Base-by-base conservation (phyloP, 2,888 invertebrate species). In the Platycheirus albimanus region DNA sequence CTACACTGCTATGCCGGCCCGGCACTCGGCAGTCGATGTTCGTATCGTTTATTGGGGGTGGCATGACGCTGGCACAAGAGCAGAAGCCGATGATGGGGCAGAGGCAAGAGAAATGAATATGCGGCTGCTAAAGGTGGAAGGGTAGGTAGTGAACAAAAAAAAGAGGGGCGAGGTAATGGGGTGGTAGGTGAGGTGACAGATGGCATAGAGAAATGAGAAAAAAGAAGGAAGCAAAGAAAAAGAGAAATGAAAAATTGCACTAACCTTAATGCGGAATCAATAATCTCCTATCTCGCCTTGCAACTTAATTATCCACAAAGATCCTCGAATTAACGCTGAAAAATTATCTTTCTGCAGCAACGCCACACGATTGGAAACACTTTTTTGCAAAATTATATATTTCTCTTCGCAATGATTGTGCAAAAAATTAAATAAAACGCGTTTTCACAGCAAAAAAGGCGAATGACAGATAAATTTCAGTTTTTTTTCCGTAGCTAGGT, bases 231-330 rank as follows among this genome's bases (percentile, higher is more conserved):
- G 43, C 47, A 58, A 13, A 63, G 19, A 47, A 49, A 17, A 54
- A 56, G 45, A 64, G 49, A 54, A 41, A 63, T 49, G 43, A 19
- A 45, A 61, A 78, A 81, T 77, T 81, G 81, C 77, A 81, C 81
- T 67, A 81, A 81, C 81, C 81, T 81, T 77, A 81, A 81, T 81
- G 81, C 71, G 38, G 77, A 77, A 81, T 81, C 81, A 81, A 81
- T 81, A 81, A 72, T 72, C 61, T 71, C 41, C 77, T 77, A 72
- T 72, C 61, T 71, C 41, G 58, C 58, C 52, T 49, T 63, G 36
- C 74, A 43, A 61, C 70, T 74, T 13, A 38, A 66, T 51, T 41
- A 64, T 76, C 71, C 66, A 70, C 64, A 51, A 49, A 15, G 15
- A 41, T 54, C 17, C 11, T 70, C 17, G 13, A 54, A 49, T 28